These are phyloP conservation scores for Trypoxylon attenuatum DNA, from an alignment of 2,888 invertebrate species.

Conservation along the genomic window DNA sequence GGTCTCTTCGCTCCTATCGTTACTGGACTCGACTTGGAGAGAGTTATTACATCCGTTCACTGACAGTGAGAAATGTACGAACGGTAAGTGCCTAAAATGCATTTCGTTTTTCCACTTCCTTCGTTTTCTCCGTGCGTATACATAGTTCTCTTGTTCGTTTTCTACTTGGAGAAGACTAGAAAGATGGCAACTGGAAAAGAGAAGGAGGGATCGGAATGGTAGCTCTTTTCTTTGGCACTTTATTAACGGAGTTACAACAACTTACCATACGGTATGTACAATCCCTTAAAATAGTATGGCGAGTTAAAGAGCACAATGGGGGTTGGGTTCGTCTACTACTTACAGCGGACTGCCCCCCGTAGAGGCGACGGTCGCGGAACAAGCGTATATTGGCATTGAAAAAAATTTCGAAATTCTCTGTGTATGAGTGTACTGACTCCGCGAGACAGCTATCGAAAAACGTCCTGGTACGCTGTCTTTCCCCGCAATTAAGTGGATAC, in stretches of 20 bases:
- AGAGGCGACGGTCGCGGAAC: no score
- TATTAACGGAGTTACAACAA: conserved; percentile 66
- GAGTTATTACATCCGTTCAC: conserved; percentile 65
- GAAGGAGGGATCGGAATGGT: background rate
- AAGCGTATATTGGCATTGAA: no score
- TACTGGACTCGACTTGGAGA: conserved; percentile 62
- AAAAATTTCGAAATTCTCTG: background rate
- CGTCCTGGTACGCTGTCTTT: background rate
- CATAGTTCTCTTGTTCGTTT: no score
- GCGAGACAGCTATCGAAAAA: background rate
- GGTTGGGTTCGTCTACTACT: no score
- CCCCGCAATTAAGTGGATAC: background rate
- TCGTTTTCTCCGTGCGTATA: no score
- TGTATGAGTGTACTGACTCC: background rate
- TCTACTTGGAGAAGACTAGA: no score
- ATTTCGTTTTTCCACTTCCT: no score
- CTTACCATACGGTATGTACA: conserved; percentile 65
- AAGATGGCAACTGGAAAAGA: no score
- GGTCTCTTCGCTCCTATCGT: conserved; percentile 67
- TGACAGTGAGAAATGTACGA: no score
- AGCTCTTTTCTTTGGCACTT: conserved; percentile 71
- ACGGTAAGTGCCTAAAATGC: no score
- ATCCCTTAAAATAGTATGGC: conserved; percentile 70
- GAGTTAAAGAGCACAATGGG: conserved; percentile 49
- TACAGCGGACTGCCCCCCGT: no score